A percentile compares a stretch with the other conserved stretches of the same genome.
phyloP scores from a whole-genome alignment of 1,140 invertebrate species.

The Andrena cerasifolii region DNA sequence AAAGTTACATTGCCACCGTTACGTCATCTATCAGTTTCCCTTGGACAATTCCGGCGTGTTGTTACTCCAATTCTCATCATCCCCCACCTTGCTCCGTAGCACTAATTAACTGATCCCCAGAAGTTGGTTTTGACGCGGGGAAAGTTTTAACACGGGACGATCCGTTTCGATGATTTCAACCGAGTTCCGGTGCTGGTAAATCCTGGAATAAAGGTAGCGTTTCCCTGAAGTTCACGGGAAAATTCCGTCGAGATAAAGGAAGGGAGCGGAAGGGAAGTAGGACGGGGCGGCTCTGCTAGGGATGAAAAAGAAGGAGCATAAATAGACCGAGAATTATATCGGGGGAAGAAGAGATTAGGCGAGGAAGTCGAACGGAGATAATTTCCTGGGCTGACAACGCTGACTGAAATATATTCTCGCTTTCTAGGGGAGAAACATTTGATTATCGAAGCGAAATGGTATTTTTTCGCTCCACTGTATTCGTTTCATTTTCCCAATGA shows the following conservation, averaged over 20 bases:
- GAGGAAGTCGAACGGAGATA: constrained; percentile 4
- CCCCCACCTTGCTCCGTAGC: background rate
- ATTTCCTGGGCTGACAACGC: background rate
- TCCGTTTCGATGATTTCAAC: background rate
- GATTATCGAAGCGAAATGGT: background rate
- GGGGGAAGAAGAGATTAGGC: background rate
- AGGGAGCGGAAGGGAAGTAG: background rate
- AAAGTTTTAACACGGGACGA: background rate
- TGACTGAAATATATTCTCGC: background rate
- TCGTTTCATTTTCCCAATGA: too few relatives aligned
- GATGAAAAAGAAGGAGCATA: constrained; percentile 4
- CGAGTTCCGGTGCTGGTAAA: background rate
- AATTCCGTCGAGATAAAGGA: background rate
- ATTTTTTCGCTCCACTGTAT: background rate
- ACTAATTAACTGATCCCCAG: background rate
- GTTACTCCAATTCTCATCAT: too few relatives aligned
- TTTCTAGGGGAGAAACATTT: background rate
- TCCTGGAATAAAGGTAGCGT: background rate
- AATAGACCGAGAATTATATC: constrained; percentile 10
- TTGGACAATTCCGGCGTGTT: too few relatives aligned
- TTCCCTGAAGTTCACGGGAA: background rate
- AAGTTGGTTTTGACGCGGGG: background rate
- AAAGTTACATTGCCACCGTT: too few relatives aligned
- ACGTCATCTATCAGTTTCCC: background rate
- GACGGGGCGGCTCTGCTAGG: background rate